Evolutionary conservation across 2,888 invertebrate species (phyloP).

Genomic region (Cheilosia impressa): DNA sequence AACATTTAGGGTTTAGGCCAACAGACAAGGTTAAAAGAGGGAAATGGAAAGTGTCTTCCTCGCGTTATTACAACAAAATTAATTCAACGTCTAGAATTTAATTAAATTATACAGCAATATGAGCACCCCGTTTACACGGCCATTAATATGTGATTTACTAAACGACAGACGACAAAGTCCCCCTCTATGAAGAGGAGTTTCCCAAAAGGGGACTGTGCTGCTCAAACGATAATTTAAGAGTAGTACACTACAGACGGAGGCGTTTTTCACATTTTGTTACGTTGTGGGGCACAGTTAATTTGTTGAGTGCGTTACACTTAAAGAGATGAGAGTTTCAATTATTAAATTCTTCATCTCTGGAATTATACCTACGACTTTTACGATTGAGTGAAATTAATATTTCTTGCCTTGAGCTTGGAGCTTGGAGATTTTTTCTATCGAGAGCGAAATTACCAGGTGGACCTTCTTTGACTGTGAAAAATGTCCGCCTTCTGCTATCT

Average conservation of each 20-base stretch:
- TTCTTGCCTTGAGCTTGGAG: no score
- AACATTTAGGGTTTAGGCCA: no score
- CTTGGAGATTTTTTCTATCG: no score
- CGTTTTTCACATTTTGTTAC: conserved; percentile 9
- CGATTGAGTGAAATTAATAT: no score
- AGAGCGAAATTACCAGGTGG: no score
- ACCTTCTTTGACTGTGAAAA: no score
- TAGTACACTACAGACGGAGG: conserved; percentile 7
- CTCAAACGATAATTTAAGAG: conserved; percentile 35
- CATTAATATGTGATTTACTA: conserved; percentile 55
- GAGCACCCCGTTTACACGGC: conserved; percentile 45
- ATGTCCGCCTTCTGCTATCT: no score
- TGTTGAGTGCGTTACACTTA: not conserved
- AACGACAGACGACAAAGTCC: conserved; percentile 12
- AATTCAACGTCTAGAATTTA: conserved; percentile 60
- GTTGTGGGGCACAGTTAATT: not conserved
- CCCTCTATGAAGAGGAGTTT: not conserved
- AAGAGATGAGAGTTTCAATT: not conserved
- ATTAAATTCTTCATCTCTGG: no score
- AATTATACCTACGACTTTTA: no score
- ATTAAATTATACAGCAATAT: conserved; percentile 58
- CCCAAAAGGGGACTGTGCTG: not conserved
- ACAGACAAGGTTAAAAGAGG: conserved; percentile 4
- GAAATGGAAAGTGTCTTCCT: conserved; percentile 15
- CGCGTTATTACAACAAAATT: conserved; percentile 54